phyloP scores from a whole-genome alignment of 2,113 vertebrate genomes.

The Neogale vison region DNA sequence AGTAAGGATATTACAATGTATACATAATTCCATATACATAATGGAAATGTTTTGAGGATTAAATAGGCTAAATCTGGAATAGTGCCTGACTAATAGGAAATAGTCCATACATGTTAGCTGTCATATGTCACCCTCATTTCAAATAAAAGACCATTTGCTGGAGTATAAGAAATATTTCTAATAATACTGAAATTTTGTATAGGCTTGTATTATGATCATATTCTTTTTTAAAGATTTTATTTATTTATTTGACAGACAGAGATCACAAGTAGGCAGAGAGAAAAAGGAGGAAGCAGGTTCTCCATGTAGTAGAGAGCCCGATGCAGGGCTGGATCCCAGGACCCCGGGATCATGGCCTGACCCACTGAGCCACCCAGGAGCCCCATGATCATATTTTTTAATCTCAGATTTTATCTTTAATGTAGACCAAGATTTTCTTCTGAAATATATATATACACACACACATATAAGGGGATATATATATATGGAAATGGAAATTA shows the following conservation, averaged over 20 bases:
- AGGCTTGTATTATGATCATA: neutral
- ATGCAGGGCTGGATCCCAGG: too few relatives aligned
- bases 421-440: neutral
- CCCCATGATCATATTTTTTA: neutral
- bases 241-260: too few relatives aligned
- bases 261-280: too few relatives aligned
- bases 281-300: too few relatives aligned
- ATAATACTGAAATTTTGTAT: neutral
- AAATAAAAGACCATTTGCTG: neutral
- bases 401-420: conserved; percentile 23
- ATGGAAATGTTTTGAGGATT: neutral
- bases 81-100: neutral
- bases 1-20: neutral
- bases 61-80: conserved; percentile 18
- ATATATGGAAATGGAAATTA: neutral
- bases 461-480: too few relatives aligned
- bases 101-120: neutral
- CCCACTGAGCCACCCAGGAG: too few relatives aligned
- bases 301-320: too few relatives aligned
- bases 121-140: neutral
- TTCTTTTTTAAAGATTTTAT: neutral
- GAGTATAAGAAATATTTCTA: conserved; percentile 19
- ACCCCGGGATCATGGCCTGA: too few relatives aligned
- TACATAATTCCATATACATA: neutral
- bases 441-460: neutral